These are phyloP conservation scores for Oscheius sp. DNA, from an alignment of 2,888 invertebrate genomes.

Conservation along the genomic window DNA sequence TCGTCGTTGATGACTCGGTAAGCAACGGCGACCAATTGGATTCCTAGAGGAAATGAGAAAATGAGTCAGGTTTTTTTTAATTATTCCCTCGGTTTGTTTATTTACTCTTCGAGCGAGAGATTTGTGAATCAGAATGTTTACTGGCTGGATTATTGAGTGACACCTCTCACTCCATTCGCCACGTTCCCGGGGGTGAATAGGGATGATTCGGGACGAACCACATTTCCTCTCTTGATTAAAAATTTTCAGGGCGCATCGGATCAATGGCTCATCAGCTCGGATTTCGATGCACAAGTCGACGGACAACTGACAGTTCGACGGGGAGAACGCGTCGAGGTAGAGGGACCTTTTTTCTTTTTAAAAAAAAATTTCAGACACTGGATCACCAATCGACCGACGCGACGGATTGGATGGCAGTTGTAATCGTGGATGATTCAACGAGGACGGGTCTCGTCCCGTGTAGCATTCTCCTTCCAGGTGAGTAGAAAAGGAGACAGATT, in stretches of 20 bases:
- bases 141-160: too few relatives aligned
- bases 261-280: slow-evolving; percentile 49
- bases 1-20: slow-evolving; percentile 20
- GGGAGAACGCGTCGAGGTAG: slow-evolving; percentile 53
- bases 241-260: slow-evolving; percentile 47
- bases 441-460: slow-evolving; percentile 47
- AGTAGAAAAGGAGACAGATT: not conserved
- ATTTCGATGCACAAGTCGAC: slow-evolving; percentile 42
- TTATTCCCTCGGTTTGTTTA: not conserved
- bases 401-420: slow-evolving; percentile 45
- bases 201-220: too few relatives aligned
- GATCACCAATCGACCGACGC: slow-evolving; percentile 45
- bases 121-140: not conserved
- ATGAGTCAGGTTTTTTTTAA: not conserved
- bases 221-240: too few relatives aligned
- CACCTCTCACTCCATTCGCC: too few relatives aligned
- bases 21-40: not conserved
- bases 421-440: slow-evolving; percentile 39
- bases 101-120: not conserved
- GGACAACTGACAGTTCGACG: slow-evolving; percentile 49
- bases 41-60: not conserved
- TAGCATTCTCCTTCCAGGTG: slow-evolving; percentile 46
- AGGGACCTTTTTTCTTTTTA: not conserved
- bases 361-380: slow-evolving; percentile 38
- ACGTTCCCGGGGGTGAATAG: too few relatives aligned